A percentile compares a stretch with the other conserved stretches of the same genome.
phyloP scores from a whole-genome alignment of 2,113 vertebrate genomes.

The Periophthalmodon schlosseri region DNA sequence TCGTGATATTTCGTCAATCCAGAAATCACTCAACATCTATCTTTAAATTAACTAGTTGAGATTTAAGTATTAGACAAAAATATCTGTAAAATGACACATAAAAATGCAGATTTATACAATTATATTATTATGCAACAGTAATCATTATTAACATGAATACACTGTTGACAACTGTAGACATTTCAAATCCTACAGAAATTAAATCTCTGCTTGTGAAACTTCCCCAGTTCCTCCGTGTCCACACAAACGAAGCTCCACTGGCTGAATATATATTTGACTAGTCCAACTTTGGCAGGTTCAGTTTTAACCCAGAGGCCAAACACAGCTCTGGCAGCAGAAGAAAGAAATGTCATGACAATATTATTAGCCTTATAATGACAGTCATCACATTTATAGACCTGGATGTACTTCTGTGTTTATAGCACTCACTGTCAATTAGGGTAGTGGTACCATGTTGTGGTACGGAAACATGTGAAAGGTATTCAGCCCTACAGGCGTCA shows the following conservation, averaged over 20 bases:
- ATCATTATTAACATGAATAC: too few species aligned
- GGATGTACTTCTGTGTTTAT: not conserved
- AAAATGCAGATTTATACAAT: too few species aligned
- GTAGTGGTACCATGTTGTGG: not conserved
- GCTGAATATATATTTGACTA: not conserved
- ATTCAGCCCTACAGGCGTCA: too few species aligned
- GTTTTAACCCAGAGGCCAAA: constrained; percentile 1
- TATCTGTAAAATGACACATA: too few species aligned
- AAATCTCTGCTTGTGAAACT: not conserved
- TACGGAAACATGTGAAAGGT: not conserved
- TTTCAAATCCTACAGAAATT: not conserved
- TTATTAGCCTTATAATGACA: not conserved
- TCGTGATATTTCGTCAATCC: too few species aligned
- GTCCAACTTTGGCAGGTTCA: not conserved
- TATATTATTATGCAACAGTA: too few species aligned
- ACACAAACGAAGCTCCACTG: not conserved
- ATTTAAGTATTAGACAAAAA: too few species aligned
- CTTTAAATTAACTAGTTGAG: too few species aligned
- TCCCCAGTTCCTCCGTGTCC: not conserved
- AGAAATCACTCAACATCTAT: too few species aligned
- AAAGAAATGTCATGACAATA: constrained; percentile 7
- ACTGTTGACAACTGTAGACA: too few species aligned
- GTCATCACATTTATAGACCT: not conserved
- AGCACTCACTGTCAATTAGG: not conserved
- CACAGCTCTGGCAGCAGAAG: not conserved